phyloP scores from a whole-genome alignment of 2,888 invertebrate genomes.

The Chrysodeixis includens region DNA sequence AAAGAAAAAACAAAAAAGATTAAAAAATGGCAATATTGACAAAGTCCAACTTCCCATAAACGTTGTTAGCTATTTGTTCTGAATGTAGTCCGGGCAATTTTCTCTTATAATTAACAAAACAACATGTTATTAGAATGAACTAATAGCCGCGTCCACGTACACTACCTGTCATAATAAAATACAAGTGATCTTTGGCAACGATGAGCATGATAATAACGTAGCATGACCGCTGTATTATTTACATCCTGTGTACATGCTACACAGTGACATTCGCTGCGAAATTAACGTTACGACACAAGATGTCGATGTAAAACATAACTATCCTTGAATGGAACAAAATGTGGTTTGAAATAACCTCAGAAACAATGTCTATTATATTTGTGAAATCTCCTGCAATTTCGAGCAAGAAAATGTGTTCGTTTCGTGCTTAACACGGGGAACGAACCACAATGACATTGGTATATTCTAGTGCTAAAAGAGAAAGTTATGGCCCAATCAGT shows the following conservation, averaged over 20 bases:
- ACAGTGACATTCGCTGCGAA: not conserved
- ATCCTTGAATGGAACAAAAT: not conserved
- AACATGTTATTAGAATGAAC: not conserved
- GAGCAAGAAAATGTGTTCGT: not conserved
- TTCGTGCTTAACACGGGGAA: not conserved
- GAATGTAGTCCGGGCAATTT: not conserved
- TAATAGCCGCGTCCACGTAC: not conserved
- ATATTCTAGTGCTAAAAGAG: not conserved
- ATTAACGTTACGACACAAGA: not conserved
- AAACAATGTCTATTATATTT: not conserved
- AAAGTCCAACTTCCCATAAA: too few relatives aligned
- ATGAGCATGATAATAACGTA: not conserved
- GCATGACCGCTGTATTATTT: constrained; percentile 4
- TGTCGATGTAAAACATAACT: not conserved
- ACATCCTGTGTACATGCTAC: not conserved
- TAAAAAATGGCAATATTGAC: too few relatives aligned
- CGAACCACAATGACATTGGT: not conserved
- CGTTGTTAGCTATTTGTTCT: not conserved
- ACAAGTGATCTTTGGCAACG: constrained; percentile 4
- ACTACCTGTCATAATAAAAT: not conserved
- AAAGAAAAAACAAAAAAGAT: too few relatives aligned
- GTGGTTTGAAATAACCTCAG: too few relatives aligned
- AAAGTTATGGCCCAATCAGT: not conserved
- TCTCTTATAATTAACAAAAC: not conserved
- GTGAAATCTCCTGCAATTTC: not conserved